phyloP scores from a whole-genome alignment of 1,140 invertebrate genomes.

The Yoshiicerus persimilis region DNA sequence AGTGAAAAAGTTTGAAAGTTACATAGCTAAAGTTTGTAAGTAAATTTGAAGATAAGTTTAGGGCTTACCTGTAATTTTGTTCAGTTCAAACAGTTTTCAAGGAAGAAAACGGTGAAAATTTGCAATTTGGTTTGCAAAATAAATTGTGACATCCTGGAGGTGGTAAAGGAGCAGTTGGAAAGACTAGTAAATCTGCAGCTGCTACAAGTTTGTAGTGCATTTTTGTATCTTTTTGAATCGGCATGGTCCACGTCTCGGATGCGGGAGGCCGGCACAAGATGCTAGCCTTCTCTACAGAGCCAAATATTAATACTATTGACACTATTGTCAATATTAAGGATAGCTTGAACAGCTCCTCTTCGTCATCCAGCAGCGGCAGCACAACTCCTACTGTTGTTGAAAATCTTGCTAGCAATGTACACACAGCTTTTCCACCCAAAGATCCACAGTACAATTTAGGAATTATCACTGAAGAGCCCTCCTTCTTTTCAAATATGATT shows the following conservation, averaged over 20 bases:
- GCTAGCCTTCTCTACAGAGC: slow-evolving; percentile 47
- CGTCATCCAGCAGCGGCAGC: slow-evolving; percentile 23
- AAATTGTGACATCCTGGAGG: not conserved
- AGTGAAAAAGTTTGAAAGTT: not conserved
- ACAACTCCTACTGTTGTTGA: not conserved
- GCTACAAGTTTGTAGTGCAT: not conserved
- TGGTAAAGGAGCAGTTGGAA: not conserved
- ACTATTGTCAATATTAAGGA: slow-evolving; percentile 24
- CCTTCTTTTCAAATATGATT: not conserved
- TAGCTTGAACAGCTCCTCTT: not conserved
- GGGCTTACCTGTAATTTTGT: not conserved
- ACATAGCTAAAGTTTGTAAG: not conserved
- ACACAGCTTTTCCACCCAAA: not conserved
- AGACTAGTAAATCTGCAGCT: not conserved
- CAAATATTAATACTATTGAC: slow-evolving; percentile 39
- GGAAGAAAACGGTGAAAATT: not conserved
- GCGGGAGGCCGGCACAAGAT: slow-evolving; percentile 43
- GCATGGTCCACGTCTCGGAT: slow-evolving; percentile 47
- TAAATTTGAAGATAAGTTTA: not conserved
- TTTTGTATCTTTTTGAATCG: slow-evolving; percentile 9
- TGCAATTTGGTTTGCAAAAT: not conserved
- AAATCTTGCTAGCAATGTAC: not conserved
- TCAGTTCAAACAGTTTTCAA: not conserved
- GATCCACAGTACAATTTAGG: not conserved
- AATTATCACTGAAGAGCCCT: slow-evolving; percentile 33